Evolutionary conservation across 2,113 vertebrate species (phyloP).

Genomic region (Calidris pugnax): DNA sequence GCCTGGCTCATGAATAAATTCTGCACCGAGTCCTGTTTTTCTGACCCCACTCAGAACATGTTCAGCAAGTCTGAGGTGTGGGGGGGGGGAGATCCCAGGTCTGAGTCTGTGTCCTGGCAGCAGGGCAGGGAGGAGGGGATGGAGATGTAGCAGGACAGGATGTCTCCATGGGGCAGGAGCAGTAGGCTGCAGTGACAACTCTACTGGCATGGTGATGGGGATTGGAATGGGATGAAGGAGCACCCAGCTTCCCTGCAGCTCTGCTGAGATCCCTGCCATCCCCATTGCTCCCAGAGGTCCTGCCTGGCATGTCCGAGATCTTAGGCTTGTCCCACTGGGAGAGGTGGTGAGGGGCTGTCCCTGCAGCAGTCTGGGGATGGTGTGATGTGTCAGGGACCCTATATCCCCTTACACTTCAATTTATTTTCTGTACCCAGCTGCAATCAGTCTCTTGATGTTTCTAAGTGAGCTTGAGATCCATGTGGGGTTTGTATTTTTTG

Average conservation of each 20-base stretch:
- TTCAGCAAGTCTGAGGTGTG: not conserved
- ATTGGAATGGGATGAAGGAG: not conserved
- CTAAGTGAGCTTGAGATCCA: not conserved
- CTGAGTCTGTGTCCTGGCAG: not conserved
- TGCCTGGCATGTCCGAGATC: not conserved
- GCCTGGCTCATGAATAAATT: conserved; percentile 32
- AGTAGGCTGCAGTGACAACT: not conserved
- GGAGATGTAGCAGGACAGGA: not conserved
- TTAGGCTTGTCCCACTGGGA: not conserved
- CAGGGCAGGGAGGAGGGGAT: not conserved
- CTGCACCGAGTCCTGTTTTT: not conserved
- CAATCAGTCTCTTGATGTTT: rapidly evolving
- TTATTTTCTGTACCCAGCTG: rapidly evolving
- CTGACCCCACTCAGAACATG: not conserved
- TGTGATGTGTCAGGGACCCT: not conserved
- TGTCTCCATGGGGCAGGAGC: rapidly evolving
- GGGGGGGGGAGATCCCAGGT: not conserved
- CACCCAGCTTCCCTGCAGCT: rapidly evolving
- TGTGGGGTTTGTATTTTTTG: not conserved
- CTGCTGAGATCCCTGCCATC: not conserved
- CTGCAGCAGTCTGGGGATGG: not conserved
- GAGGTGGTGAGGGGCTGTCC: not conserved
- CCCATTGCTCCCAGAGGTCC: not conserved
- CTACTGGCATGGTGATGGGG: not conserved
- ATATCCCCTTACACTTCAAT: rapidly evolving